Base-by-base conservation (phyloP, 2,888 invertebrate species). In the Coremacera marginata region DNA sequence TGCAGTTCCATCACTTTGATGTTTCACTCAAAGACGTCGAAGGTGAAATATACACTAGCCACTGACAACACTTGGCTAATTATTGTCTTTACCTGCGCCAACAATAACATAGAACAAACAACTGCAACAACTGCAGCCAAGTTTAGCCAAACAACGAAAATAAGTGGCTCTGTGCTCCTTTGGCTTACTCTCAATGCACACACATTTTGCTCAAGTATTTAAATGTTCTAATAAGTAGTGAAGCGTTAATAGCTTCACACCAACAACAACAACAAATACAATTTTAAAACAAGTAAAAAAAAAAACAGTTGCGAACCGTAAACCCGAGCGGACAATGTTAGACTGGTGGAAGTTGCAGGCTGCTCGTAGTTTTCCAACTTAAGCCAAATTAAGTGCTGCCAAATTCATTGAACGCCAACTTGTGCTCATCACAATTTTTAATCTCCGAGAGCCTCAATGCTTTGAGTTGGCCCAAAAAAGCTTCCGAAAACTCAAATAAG, bases 1-100 rank as follows among this genome's bases (percentile, higher is more conserved):
- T 63, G 16, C 34, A 49, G n/a, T n/a, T n/a, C n/a, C n/a, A n/a
- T n/a, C n/a, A 75, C 75, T 79, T 81, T 85, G 79, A 80, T 55
- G 77, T n/a, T 31, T 31, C 31, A 5, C 77, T 79, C 81, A 84
- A 86, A 85, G 84, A 83, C 86, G 81, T 81, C 82, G 79, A 85
- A 85, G 85, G 86, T 86, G 86, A 86, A 85, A 85, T 86, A 86
- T 86, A 86, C 83, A 44, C 55, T 51, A 52, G 31, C 63, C 37
- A 52, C 25, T 22, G 65, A 34, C 37, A 37, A 37, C 51, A 67
- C 63, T 31, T 63, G 60, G 44, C 60, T n/a, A 34, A 62, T 49
- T 31, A 62, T 14, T 25, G 27, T 62, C 27, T 71, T 44, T 7
- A 37, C 34, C 57, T 31, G 60, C 68, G 52, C 37, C 73, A 63